Conservation (phyloP, 2,797 vertebrate species). For the Diglossa cyanea region DNA sequence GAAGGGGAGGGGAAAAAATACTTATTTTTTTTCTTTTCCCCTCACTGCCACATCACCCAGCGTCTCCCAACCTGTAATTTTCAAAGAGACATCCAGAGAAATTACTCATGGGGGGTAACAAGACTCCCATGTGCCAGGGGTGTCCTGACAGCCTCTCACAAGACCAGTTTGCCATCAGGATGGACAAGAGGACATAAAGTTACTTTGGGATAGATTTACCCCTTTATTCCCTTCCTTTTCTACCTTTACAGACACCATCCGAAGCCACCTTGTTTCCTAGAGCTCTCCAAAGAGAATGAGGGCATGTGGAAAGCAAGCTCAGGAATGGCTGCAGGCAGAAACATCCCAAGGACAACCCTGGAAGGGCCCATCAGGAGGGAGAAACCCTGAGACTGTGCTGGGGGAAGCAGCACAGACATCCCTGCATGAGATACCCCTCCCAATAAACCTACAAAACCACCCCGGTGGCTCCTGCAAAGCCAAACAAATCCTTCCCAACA, state of each 20-base stretch:
- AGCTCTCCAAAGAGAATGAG: fast-evolving
- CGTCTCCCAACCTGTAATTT: neutral
- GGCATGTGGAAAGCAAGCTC: neutral
- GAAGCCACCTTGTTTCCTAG: neutral
- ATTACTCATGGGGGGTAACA: fast-evolving
- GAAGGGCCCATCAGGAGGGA: neutral
- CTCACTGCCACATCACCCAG: neutral
- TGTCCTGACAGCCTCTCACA: neutral
- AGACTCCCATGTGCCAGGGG: fast-evolving
- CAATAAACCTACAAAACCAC: neutral
- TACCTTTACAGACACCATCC: neutral
- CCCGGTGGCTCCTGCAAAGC: neutral
- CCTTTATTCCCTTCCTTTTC: neutral
- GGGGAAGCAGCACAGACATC: neutral
- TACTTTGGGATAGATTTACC: neutral
- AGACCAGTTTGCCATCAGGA: fast-evolving
- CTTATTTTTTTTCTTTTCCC: fast-evolving
- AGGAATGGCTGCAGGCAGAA: neutral
- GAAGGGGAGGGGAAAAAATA: neutral
- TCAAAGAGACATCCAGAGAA: neutral
- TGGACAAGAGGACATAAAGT: neutral
- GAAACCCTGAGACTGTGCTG: neutral
- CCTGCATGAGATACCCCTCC: fast-evolving
- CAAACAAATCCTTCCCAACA: neutral
- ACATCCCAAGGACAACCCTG: neutral